phyloP scores from a whole-genome alignment of 2,113 vertebrate genomes.

The Pluvianellus socialis region DNA sequence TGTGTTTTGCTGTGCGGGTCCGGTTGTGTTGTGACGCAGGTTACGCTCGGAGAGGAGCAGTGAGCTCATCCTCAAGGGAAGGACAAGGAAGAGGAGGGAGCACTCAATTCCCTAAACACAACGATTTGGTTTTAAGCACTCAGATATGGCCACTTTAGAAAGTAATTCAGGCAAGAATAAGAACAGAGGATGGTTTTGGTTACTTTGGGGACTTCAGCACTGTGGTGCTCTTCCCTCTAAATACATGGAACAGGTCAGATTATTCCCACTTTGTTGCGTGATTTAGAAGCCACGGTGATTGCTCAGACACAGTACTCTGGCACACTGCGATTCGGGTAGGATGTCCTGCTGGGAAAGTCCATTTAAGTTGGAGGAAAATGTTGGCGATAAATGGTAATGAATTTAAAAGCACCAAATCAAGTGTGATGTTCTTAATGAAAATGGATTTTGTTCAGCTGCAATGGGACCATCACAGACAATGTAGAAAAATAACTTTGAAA shows the following conservation, averaged over 20 bases:
- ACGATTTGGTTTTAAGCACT: neutral
- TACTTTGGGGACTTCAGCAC: neutral
- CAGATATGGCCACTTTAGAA: neutral
- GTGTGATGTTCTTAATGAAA: neutral
- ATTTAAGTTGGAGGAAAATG: neutral
- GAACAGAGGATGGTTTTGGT: fast-evolving
- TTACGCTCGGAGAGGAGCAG: neutral
- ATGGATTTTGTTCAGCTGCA: neutral
- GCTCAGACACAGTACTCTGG: neutral
- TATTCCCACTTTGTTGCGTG: neutral
- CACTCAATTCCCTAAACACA: neutral
- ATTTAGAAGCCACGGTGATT: neutral
- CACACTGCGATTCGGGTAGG: neutral
- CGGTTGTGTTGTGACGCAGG: neutral
- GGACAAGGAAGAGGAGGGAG: neutral
- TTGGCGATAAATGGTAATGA: neutral
- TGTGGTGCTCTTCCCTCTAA: neutral
- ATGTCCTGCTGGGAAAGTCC: neutral
- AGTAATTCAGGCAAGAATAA: neutral
- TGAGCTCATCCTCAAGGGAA: neutral
- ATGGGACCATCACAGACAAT: neutral
- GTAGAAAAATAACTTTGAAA: neutral
- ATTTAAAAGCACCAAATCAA: neutral
- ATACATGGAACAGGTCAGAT: neutral
- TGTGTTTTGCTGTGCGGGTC: neutral